Conservation (phyloP, 2,113 vertebrate species). For the Semnornis frantzii region DNA sequence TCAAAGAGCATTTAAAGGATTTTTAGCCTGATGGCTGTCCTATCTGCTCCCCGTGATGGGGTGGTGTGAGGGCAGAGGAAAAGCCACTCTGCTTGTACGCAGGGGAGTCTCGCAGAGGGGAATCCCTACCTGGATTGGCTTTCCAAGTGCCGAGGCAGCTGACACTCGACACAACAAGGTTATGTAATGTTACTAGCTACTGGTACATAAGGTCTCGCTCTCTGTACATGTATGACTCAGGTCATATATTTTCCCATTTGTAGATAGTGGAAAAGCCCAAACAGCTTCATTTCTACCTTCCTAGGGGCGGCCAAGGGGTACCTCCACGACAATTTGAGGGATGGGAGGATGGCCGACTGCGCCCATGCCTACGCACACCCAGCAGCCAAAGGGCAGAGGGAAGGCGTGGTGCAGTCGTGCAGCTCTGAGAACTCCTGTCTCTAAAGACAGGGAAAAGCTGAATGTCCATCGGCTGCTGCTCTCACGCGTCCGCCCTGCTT, state of each 20-base stretch:
- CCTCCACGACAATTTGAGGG: accelerated
- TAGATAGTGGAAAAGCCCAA: neutral
- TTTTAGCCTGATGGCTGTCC: neutral
- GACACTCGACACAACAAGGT: neutral
- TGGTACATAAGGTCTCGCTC: neutral
- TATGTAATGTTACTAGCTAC: constrained; percentile 21
- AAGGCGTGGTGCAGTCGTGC: neutral
- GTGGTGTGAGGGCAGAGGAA: neutral
- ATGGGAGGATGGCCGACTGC: neutral
- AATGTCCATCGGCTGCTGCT: neutral
- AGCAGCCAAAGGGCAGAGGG: neutral
- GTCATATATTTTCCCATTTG: neutral
- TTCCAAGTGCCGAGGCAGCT: neutral
- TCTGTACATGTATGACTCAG: neutral
- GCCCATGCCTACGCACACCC: neutral
- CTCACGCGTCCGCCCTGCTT: neutral
- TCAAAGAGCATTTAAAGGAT: neutral
- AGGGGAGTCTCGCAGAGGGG: neutral
- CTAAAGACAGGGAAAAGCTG: neutral
- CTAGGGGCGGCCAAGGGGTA: neutral
- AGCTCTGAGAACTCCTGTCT: neutral
- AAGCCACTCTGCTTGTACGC: neutral
- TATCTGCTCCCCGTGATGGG: neutral
- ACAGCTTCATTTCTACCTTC: neutral
- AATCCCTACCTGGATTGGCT: neutral